A percentile compares a stretch with the other conserved stretches of the same genome.
phyloP scores from a whole-genome alignment of 2,797 vertebrate genomes.

The Monodelphis domestica region DNA sequence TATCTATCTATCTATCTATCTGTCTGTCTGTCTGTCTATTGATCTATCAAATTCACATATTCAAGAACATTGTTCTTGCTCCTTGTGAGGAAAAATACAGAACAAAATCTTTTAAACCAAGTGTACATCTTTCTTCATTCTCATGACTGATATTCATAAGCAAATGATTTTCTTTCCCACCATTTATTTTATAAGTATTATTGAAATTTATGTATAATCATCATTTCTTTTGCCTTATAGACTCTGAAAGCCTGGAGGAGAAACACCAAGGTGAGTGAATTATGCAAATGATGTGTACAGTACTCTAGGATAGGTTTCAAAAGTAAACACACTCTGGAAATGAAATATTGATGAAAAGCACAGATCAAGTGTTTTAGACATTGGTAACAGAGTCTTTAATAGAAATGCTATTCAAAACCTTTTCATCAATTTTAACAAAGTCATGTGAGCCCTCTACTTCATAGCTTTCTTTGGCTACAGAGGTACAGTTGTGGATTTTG shows the following conservation, averaged over 20 bases:
- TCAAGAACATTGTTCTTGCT: constrained; percentile 33
- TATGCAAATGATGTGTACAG: not conserved
- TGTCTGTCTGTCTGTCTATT: no score
- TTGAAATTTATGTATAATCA: constrained; percentile 39
- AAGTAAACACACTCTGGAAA: not conserved
- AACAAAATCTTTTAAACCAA: constrained; percentile 20
- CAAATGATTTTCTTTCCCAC: not conserved
- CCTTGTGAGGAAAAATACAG: constrained; percentile 10
- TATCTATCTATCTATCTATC: no score
- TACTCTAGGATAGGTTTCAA: not conserved
- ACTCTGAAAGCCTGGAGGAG: not conserved
- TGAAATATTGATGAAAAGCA: not conserved
- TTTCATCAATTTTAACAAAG: not conserved
- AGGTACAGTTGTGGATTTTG: not conserved
- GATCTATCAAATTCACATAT: constrained; percentile 14
- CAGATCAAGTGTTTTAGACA: not conserved
- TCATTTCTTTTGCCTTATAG: constrained; percentile 41
- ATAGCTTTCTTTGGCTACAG: not conserved
- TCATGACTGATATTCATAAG: constrained; percentile 28
- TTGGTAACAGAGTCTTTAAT: not conserved
- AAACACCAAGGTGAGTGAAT: constrained; percentile 51
- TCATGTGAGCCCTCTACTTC: not conserved
- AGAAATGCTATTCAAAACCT: not conserved
- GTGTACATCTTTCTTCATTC: constrained; percentile 14
- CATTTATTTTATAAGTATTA: constrained; percentile 8